Evolutionary conservation across 2,888 invertebrate genomes (phyloP).

Genomic region (Megaustenia siamemsis): DNA sequence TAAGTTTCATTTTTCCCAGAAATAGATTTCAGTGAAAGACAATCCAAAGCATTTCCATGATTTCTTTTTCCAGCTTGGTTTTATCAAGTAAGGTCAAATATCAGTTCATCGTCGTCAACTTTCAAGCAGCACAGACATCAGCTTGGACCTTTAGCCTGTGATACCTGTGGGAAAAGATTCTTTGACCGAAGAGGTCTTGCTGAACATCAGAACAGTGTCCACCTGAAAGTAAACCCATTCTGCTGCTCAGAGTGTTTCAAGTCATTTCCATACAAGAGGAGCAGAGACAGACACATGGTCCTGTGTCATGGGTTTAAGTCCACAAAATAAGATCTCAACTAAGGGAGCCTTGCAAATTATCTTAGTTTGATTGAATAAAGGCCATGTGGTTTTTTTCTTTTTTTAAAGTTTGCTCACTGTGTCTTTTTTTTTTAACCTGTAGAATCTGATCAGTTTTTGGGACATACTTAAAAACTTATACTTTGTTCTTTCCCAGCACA

Average conservation of each 20-base stretch:
- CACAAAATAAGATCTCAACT: neutral
- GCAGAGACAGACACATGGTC: conserved; percentile 42
- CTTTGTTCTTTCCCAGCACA: conserved; percentile 40
- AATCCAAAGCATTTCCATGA: conserved; percentile 27
- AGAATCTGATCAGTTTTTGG: neutral
- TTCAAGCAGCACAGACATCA: conserved; percentile 16
- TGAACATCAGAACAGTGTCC: conserved; percentile 46
- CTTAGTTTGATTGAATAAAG: neutral
- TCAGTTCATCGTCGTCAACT: conserved; percentile 13
- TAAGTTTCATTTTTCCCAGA: neutral
- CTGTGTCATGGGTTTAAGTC: conserved; percentile 28
- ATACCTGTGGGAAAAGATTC: conserved; percentile 42
- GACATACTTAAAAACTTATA: conserved; percentile 18
- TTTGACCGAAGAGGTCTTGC: conserved; percentile 25
- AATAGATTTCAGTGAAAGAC: conserved; percentile 5
- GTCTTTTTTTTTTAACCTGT: conserved; percentile 4
- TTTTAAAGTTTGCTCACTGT: neutral
- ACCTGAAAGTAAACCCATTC: conserved; percentile 31
- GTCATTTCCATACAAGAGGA: conserved; percentile 47
- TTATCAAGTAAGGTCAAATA: conserved; percentile 23
- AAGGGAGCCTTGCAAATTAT: neutral
- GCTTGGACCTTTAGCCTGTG: conserved; percentile 31
- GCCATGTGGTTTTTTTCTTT: neutral
- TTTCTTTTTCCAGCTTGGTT: conserved; percentile 30
- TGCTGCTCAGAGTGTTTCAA: conserved; percentile 45